These are phyloP conservation scores for Oreohelix idahoensis DNA, from an alignment of 1,140 invertebrate genomes.

Conservation along the genomic window DNA sequence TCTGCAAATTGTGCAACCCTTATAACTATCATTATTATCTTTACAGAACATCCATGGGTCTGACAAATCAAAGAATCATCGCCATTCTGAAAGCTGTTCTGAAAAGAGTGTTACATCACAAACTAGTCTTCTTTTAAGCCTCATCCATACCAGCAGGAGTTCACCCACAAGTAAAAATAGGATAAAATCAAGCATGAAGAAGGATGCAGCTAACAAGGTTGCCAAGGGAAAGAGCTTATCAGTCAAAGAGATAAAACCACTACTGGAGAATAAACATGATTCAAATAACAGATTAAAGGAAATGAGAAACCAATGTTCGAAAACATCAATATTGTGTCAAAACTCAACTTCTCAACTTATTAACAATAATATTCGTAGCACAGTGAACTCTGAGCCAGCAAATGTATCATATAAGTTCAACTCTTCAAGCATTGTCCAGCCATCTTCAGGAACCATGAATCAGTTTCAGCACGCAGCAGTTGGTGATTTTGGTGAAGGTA, in stretches of 20 bases:
- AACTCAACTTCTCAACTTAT: not conserved
- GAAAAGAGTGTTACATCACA: not conserved
- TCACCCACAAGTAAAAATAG: not conserved
- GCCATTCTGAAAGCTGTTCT: not conserved
- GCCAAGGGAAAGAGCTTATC: not conserved
- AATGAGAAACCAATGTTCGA: not conserved
- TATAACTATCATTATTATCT: not conserved
- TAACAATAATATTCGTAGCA: not conserved
- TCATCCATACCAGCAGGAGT: not conserved
- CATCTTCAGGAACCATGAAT: not conserved
- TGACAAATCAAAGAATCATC: not conserved
- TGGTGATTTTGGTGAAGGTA: not conserved
- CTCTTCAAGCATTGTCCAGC: not conserved
- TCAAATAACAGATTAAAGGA: not conserved
- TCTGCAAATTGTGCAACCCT: not conserved
- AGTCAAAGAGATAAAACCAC: not conserved
- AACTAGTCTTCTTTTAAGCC: not conserved
- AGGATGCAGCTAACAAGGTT: not conserved
- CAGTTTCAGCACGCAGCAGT: not conserved
- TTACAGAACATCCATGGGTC: conserved; percentile 1
- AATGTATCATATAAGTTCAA: not conserved
- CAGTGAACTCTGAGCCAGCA: not conserved
- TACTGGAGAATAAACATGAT: not conserved
- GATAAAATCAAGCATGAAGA: not conserved
- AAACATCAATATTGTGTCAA: not conserved